Percentiles rank a stretch among this genome's conserved stretches.
Conservation (phyloP, 2,888 invertebrate species). For the Phengaris arion region DNA sequence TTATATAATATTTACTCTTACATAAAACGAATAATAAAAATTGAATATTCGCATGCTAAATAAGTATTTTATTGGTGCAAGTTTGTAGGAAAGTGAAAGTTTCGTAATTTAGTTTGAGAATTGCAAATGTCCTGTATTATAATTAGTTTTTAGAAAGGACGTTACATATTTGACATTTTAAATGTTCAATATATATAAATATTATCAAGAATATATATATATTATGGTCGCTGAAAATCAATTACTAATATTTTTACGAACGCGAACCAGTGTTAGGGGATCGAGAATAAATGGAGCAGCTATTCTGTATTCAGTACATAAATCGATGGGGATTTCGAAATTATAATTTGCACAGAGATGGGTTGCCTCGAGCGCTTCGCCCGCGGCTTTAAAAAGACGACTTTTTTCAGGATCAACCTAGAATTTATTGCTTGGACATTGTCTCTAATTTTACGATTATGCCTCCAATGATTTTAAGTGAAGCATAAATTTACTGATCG, state of each 20-base stretch:
- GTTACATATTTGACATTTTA: neutral
- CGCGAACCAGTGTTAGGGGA: constrained; percentile 38
- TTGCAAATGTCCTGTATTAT: neutral
- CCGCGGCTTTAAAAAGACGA: constrained; percentile 47
- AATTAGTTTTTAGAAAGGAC: neutral
- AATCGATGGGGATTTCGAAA: constrained; percentile 77
- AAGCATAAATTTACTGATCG: neutral
- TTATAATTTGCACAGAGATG: constrained; percentile 76
- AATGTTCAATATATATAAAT: neutral
- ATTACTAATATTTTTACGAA: neutral
- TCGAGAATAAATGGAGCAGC: constrained; percentile 61
- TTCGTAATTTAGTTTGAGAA: neutral
- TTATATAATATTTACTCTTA: neutral
- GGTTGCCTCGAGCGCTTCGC: constrained; percentile 70
- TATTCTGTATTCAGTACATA: constrained; percentile 74
- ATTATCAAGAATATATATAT: neutral
- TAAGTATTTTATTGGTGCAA: neutral
- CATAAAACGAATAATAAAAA: neutral
- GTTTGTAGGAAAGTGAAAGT: neutral
- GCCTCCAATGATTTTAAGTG: constrained; percentile 3
- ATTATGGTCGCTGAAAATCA: too few relatives aligned
- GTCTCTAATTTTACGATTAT: constrained; percentile 18
- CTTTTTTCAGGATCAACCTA: constrained; percentile 14
- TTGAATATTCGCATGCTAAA: neutral
- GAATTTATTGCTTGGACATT: constrained; percentile 16